phyloP scores from a whole-genome alignment of 2,113 vertebrate genomes.

The Paradoxurus hermaphroditus region DNA sequence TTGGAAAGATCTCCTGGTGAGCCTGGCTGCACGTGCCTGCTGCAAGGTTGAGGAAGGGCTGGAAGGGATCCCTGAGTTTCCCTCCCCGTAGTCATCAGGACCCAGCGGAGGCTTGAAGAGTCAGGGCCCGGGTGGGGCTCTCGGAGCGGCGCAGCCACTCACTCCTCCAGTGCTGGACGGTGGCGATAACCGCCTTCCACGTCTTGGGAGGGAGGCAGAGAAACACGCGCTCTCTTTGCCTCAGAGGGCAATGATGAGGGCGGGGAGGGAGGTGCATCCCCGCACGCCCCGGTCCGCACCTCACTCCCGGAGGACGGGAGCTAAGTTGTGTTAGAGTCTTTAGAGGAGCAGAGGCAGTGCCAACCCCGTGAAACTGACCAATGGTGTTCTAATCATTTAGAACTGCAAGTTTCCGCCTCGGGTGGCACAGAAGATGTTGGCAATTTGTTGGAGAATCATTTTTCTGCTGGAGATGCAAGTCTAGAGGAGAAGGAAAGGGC shows the following conservation, averaged over 20 bases:
- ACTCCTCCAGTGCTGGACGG: not conserved
- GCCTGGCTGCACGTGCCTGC: slow-evolving; percentile 16
- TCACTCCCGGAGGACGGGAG: not conserved
- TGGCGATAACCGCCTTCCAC: not conserved
- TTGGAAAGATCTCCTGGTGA: not conserved
- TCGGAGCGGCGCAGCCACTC: not conserved
- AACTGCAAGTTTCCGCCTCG: slow-evolving; percentile 76
- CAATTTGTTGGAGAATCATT: slow-evolving; percentile 75
- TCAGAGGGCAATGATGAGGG: not conserved
- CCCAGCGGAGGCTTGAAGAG: not conserved
- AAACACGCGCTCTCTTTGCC: not conserved
- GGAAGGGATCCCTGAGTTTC: slow-evolving; percentile 13
- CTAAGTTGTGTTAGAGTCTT: slow-evolving; percentile 47
- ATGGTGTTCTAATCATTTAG: slow-evolving; percentile 88
- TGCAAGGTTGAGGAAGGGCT: slow-evolving; percentile 47
- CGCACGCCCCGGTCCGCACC: not conserved
- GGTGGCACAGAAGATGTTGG: slow-evolving; percentile 80
- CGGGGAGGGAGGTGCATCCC: not conserved
- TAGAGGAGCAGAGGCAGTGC: slow-evolving; percentile 53
- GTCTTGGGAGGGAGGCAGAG: not conserved
- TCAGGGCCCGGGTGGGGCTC: not conserved
- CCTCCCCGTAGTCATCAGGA: not conserved
- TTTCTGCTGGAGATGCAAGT: slow-evolving; percentile 72
- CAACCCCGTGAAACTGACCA: slow-evolving; percentile 82
- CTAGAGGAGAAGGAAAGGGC: slow-evolving; percentile 80